These are phyloP conservation scores for Genyomyrus donnyi DNA, from an alignment of 2,113 vertebrate species.

Conservation along the genomic window DNA sequence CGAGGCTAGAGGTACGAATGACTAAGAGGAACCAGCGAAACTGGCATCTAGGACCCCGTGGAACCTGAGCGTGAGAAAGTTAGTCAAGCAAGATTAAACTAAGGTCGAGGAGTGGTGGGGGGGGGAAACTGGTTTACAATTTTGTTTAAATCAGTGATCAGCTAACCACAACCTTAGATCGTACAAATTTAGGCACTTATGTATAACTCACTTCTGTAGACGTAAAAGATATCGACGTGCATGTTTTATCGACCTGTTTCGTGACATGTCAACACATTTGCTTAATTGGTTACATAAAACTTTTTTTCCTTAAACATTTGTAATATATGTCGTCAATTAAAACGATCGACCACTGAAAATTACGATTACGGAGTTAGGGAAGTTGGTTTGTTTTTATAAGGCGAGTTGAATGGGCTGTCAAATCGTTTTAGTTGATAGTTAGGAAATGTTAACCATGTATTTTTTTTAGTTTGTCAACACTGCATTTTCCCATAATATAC, in stretches of 20 bases:
- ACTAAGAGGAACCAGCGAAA: conserved; percentile 10
- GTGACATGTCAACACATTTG: background rate
- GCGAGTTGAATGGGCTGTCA: background rate
- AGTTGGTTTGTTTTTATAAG: background rate
- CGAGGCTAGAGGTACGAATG: conserved; percentile 9
- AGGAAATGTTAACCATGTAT: background rate
- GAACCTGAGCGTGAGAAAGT: conserved; percentile 14
- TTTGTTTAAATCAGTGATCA: background rate
- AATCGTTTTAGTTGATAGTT: background rate
- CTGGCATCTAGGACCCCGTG: background rate
- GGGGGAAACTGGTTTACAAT: background rate
- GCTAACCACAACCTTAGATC: background rate
- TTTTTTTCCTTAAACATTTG: background rate
- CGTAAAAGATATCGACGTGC: background rate
- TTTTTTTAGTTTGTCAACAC: background rate
- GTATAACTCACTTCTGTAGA: background rate
- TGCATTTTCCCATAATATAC: background rate
- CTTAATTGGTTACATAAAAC: background rate
- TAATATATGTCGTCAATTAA: background rate
- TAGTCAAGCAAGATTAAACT: background rate
- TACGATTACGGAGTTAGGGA: background rate
- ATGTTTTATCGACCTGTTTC: background rate
- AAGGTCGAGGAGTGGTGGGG: background rate
- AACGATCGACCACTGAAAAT: background rate
- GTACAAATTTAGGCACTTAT: background rate